These are phyloP conservation scores for Caenorhabditis panamensis DNA, from an alignment of 2,888 invertebrate species.

Conservation along the genomic window DNA sequence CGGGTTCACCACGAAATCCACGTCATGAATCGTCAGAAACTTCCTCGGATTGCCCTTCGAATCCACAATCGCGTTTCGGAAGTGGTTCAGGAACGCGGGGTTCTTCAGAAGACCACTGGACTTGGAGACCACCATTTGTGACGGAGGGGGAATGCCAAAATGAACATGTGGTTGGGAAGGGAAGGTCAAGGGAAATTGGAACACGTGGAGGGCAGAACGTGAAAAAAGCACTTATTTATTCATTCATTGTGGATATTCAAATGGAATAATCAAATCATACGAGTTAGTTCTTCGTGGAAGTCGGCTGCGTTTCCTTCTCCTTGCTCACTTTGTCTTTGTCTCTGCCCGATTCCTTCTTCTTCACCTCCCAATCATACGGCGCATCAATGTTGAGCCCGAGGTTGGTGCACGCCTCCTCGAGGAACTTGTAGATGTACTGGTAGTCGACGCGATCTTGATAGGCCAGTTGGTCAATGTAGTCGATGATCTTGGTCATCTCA, in stretches of 20 bases:
- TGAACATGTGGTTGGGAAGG: too few relatives aligned
- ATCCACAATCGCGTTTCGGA: background rate
- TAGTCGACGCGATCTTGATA: conserved; percentile 74
- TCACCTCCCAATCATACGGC: conserved; percentile 72
- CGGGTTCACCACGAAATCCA: conserved; percentile 23
- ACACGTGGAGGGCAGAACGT: too few relatives aligned
- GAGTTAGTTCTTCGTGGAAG: background rate
- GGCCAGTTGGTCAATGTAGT: conserved; percentile 70
- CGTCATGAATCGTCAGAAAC: conserved; percentile 8
- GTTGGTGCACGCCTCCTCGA: conserved; percentile 48
- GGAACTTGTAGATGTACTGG: conserved; percentile 66
- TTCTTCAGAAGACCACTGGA: background rate
- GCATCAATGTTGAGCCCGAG: conserved; percentile 62
- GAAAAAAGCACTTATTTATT: too few relatives aligned
- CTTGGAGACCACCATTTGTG: background rate
- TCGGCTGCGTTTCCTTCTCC: too few relatives aligned
- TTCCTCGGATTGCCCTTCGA: conserved; percentile 19
- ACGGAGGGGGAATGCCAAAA: too few relatives aligned
- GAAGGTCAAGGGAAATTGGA: too few relatives aligned
- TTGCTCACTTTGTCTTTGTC: background rate
- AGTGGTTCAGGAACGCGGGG: background rate
- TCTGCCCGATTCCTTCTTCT: conserved; percentile 3
- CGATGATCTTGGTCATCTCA: conserved; percentile 70
- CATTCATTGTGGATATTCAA: too few relatives aligned
- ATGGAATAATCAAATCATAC: too few relatives aligned